These are phyloP conservation scores for Micromys minutus DNA, from an alignment of 2,113 vertebrate species.

Conservation along the genomic window DNA sequence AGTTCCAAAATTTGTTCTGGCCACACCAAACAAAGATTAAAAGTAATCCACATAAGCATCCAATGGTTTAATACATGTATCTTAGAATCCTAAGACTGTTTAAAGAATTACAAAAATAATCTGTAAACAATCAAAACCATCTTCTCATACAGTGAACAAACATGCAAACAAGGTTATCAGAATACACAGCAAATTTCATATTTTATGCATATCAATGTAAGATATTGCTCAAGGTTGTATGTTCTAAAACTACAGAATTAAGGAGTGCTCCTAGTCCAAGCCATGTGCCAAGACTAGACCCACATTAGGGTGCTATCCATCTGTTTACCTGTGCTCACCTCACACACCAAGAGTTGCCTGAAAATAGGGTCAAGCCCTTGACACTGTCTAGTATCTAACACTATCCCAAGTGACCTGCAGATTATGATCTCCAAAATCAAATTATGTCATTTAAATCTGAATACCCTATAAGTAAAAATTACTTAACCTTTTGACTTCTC, in stretches of 20 bases:
- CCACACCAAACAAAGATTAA: conserved; percentile 28
- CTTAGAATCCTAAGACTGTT: conserved; percentile 5
- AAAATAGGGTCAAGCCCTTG: background rate
- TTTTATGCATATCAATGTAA: background rate
- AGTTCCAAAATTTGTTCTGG: background rate
- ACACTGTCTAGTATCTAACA: background rate
- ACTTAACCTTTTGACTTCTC: background rate
- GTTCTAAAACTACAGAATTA: background rate
- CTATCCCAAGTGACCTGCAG: background rate
- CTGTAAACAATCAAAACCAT: conserved; percentile 7
- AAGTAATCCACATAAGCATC: conserved; percentile 8
- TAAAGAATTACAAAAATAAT: conserved; percentile 50
- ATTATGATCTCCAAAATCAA: conserved; percentile 23
- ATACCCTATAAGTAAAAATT: background rate
- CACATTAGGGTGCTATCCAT: background rate
- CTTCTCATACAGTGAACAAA: background rate
- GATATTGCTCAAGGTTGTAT: background rate
- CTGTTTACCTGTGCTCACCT: background rate
- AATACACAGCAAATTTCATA: background rate
- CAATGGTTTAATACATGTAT: conserved; percentile 44
- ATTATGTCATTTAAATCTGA: conserved; percentile 40
- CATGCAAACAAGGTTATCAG: background rate
- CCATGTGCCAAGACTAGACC: background rate
- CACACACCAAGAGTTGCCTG: background rate
- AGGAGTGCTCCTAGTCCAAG: background rate